These are phyloP conservation scores for Meiosimyza decipiens DNA, from an alignment of 2,888 invertebrate genomes.

Conservation along the genomic window DNA sequence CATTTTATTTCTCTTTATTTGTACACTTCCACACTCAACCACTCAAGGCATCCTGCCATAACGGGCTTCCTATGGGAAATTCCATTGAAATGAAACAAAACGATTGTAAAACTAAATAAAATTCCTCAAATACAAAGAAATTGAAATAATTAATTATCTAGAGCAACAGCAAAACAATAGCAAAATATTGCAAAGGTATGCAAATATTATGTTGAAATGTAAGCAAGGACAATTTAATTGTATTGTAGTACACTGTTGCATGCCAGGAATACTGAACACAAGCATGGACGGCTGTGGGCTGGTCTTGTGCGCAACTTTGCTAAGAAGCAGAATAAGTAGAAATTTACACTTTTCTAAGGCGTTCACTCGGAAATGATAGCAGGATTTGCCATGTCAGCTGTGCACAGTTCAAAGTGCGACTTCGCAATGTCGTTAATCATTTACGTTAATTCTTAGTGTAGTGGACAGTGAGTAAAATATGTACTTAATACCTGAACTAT, in stretches of 20 bases:
- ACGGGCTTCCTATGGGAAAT: background rate
- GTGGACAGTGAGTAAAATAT: too few species aligned
- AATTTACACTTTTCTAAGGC: constrained; percentile 7
- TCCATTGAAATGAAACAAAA: constrained; percentile 6
- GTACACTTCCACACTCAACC: background rate
- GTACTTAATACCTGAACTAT: too few species aligned
- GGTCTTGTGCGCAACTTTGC: background rate
- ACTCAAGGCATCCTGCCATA: background rate
- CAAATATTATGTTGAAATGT: constrained; percentile 19
- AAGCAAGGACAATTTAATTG: background rate
- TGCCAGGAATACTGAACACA: background rate
- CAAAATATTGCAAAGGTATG: constrained; percentile 30
- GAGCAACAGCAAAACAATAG: constrained; percentile 1
- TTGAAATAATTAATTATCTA: constrained; percentile 29
- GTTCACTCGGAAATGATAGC: constrained; percentile 19
- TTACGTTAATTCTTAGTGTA: background rate
- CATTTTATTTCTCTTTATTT: background rate
- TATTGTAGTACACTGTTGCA: background rate
- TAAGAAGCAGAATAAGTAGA: background rate
- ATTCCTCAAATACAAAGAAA: background rate
- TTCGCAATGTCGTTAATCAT: constrained; percentile 13
- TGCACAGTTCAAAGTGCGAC: background rate
- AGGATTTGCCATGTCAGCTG: constrained; percentile 17
- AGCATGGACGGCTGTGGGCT: too few species aligned
- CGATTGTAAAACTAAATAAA: background rate